Percentiles rank a stretch among this genome's conserved stretches.
Conservation (phyloP, 2,113 vertebrate species). For the Paradoxurus hermaphroditus region DNA sequence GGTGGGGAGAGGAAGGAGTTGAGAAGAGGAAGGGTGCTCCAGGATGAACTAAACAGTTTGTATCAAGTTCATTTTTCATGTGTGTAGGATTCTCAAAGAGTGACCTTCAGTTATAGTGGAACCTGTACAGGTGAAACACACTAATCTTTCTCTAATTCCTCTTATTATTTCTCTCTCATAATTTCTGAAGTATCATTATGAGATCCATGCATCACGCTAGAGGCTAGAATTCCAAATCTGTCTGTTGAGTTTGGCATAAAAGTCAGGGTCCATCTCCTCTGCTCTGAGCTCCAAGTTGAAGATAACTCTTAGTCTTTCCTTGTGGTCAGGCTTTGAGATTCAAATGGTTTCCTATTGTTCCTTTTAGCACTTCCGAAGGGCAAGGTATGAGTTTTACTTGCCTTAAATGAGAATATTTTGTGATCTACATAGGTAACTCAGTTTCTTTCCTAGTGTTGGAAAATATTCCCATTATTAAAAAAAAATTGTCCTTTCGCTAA, state of each 20-base stretch:
- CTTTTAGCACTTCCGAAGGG: background rate
- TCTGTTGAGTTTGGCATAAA: background rate
- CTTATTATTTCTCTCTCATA: background rate
- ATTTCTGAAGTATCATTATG: background rate
- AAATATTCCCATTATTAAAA: background rate
- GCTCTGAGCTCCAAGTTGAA: background rate
- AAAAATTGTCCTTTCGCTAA: background rate
- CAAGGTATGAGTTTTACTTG: background rate
- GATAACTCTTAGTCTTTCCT: background rate
- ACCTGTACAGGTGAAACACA: background rate
- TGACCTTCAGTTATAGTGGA: background rate
- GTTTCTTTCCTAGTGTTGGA: background rate
- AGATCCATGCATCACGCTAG: background rate
- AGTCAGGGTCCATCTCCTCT: background rate
- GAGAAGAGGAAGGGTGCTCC: background rate
- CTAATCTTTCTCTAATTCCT: background rate
- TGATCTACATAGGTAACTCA: background rate
- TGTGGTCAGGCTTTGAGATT: background rate
- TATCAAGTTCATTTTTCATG: background rate
- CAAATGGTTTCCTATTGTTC: background rate
- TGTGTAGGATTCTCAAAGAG: background rate
- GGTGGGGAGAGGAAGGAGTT: background rate
- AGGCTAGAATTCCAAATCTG: background rate
- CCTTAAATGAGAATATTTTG: slow-evolving; percentile 40
- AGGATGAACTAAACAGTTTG: background rate